Conservation (phyloP, 35 echinoderm and acorn worm genomes). For the Eucidaris tribuloides region DNA sequence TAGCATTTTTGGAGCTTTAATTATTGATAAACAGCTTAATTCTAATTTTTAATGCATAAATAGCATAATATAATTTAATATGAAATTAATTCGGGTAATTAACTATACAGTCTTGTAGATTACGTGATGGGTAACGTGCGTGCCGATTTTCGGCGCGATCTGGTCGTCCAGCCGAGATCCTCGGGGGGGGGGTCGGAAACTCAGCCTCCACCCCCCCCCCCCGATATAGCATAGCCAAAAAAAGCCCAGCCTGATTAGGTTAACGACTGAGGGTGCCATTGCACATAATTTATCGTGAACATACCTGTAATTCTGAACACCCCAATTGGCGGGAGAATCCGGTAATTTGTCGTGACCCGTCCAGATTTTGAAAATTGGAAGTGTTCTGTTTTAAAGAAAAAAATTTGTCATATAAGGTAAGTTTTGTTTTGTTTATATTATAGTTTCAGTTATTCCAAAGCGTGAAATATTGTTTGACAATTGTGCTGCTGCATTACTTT, state of each 20-base stretch:
- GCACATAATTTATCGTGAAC: background rate
- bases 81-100: no score
- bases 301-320: slow-evolving; percentile 95
- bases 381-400: slow-evolving; percentile 28
- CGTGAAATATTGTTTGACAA: background rate
- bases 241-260: background rate
- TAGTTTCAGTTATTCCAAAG: background rate
- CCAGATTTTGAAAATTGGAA: slow-evolving; percentile 85
- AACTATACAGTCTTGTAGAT: no score
- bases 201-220: no score
- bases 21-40: no score
- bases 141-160: background rate
- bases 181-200: no score
- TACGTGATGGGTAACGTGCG: background rate
- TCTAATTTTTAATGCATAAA: no score
- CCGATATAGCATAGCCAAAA: background rate
- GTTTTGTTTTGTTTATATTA: background rate
- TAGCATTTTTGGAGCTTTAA: no score
- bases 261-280: background rate
- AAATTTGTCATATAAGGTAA: background rate
- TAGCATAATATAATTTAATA: no score
- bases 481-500: background rate
- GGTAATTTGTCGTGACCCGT: slow-evolving; percentile 57
- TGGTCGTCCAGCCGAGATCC: no score
- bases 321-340: slow-evolving; percentile 79